Conservation (phyloP, 30 jellyfish, hydroid and myxozoan genomes). For the Aurelia sp. region DNA sequence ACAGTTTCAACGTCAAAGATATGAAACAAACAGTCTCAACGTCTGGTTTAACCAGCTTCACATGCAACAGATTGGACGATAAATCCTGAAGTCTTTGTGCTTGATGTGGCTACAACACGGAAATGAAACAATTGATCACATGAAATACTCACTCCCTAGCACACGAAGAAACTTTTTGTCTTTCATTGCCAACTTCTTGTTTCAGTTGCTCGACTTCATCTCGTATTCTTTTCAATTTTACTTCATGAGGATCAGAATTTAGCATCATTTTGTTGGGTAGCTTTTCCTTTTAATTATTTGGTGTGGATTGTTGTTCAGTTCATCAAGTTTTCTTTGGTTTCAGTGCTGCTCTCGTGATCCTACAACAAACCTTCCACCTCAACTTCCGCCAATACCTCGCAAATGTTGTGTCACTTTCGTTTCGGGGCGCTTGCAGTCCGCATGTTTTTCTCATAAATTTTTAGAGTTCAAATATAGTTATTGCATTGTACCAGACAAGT, state of each 20-base stretch:
- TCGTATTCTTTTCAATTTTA: slow-evolving; percentile 22
- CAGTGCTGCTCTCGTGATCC: neutral
- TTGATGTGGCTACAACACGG: no score
- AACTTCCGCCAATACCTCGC: slow-evolving; percentile 7
- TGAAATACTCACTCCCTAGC: slow-evolving; percentile 33
- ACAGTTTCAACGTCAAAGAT: no score
- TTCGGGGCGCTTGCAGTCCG: no score
- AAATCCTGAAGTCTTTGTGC: no score
- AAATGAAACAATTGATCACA: no score
- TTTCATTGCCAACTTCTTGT: slow-evolving; percentile 26
- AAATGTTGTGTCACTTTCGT: slow-evolving; percentile 4
- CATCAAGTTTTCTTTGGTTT: neutral
- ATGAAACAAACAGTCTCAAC: no score
- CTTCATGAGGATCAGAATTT: slow-evolving; percentile 32
- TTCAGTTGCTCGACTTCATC: slow-evolving; percentile 44
- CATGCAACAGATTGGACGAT: no score
- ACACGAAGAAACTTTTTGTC: slow-evolving; percentile 31
- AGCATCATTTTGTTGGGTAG: neutral
- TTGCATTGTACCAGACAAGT: no score
- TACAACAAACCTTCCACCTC: neutral
- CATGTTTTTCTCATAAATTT: no score
- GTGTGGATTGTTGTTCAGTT: neutral
- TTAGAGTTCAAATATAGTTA: no score
- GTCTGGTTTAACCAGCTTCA: no score
- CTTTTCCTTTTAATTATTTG: neutral